phyloP scores from a whole-genome alignment of 2,113 vertebrate species.

The Bujurquina vittata region DNA sequence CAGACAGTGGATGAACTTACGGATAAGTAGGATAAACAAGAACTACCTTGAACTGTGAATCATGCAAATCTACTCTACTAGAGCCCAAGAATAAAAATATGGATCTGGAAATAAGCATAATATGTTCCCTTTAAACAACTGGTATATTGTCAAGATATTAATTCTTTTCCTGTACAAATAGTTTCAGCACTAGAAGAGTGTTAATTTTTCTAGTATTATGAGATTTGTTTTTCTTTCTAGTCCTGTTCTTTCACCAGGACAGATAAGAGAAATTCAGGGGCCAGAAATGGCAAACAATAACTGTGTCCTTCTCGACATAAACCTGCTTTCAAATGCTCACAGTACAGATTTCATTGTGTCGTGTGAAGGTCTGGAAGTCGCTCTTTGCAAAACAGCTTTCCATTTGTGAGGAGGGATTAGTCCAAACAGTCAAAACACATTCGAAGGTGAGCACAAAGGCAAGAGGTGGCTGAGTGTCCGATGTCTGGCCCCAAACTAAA shows the following conservation, averaged over 20 bases:
- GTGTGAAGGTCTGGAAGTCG: neutral
- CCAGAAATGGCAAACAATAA: conserved; percentile 1
- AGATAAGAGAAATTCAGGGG: neutral
- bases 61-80: conserved; percentile 8
- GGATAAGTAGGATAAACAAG: neutral
- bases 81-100: conserved; percentile 11
- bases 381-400: neutral
- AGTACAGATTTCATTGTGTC: neutral
- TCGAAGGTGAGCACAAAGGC: conserved; percentile 44
- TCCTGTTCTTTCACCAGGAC: neutral
- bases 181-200: neutral
- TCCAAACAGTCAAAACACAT: conserved; percentile 44
- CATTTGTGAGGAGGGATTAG: neutral
- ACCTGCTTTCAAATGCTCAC: neutral
- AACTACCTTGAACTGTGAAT: neutral
- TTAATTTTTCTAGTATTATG: neutral
- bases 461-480: conserved; percentile 38
- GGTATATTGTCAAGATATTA: neutral
- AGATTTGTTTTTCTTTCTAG: neutral
- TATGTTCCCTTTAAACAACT: neutral
- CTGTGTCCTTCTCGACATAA: neutral
- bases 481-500: conserved; percentile 10
- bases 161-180: neutral
- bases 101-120: neutral
- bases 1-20: neutral